phyloP scores from a whole-genome alignment of 2,113 vertebrate species.

The Sinocyclocheilus maitianheensis region DNA sequence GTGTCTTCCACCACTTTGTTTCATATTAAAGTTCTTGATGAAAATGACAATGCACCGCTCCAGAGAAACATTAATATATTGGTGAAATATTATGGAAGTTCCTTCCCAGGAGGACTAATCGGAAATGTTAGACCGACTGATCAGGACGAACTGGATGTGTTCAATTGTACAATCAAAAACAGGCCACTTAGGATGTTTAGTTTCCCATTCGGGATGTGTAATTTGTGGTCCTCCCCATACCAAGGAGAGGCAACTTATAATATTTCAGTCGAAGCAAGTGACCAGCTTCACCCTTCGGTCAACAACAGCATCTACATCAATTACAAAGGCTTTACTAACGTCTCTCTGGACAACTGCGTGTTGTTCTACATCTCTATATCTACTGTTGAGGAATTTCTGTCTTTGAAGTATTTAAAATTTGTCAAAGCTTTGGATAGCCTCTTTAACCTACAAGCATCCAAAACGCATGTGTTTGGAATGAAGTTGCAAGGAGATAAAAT shows the following conservation, averaged over 20 bases:
- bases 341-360: conserved; percentile 74
- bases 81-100: conserved; percentile 78
- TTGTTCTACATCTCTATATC: conserved; percentile 71
- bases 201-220: conserved; percentile 72
- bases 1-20: conserved; percentile 71
- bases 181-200: conserved; percentile 70
- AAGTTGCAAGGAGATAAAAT: conserved; percentile 67
- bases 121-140: conserved; percentile 74
- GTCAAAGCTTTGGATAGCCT: conserved; percentile 75
- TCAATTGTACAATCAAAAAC: conserved; percentile 71
- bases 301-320: conserved; percentile 76
- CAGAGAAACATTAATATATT: conserved; percentile 73
- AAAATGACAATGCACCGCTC: conserved; percentile 75
- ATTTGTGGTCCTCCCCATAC: conserved; percentile 73
- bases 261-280: conserved; percentile 73
- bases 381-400: conserved; percentile 72
- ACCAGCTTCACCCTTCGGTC: conserved; percentile 70
- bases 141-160: conserved; percentile 69
- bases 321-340: conserved; percentile 77
- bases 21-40: conserved; percentile 70
- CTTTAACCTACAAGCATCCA: conserved; percentile 76
- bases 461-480: conserved; percentile 78
- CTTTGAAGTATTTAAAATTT: conserved; percentile 72
- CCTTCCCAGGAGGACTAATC: conserved; percentile 75
- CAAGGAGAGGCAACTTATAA: conserved; percentile 76